phyloP scores from a whole-genome alignment of 2,113 vertebrate genomes.

The Vulpes lagopus region DNA sequence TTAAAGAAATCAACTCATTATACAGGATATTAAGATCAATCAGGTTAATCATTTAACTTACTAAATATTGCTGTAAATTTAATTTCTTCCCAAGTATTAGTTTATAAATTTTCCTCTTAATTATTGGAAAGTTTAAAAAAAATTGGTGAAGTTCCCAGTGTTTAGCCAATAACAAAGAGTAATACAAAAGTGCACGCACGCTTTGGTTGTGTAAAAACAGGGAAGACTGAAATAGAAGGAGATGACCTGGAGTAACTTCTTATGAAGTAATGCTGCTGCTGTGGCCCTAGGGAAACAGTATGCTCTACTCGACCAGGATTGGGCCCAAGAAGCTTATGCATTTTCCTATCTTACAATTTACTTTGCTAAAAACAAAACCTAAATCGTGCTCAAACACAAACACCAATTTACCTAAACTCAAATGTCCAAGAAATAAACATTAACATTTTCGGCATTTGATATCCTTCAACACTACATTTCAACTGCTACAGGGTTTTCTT shows the following conservation, averaged over 20 bases:
- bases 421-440: slow-evolving; percentile 6
- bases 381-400: not conserved
- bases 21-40: slow-evolving; percentile 5
- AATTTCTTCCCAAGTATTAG: not conserved
- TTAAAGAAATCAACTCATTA: not conserved
- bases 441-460: not conserved
- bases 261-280: not conserved
- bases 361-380: slow-evolving; percentile 16
- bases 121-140: not conserved
- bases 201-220: not conserved
- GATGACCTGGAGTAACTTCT: not conserved
- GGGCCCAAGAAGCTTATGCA: not conserved
- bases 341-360: slow-evolving; percentile 1
- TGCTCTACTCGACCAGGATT: not conserved
- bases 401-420: not conserved
- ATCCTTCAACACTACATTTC: not conserved
- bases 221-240: not conserved
- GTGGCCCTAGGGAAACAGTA: not conserved
- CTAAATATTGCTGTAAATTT: not conserved
- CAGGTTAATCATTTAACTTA: not conserved
- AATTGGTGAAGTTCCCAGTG: not conserved
- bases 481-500: slow-evolving; percentile 77
- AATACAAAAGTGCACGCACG: not conserved
- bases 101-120: not conserved
- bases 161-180: not conserved